A percentile compares a stretch with the other conserved stretches of the same genome.
These are phyloP conservation scores for Mystacornis crossleyi DNA, from an alignment of 2,113 vertebrate species.

Conservation along the genomic window DNA sequence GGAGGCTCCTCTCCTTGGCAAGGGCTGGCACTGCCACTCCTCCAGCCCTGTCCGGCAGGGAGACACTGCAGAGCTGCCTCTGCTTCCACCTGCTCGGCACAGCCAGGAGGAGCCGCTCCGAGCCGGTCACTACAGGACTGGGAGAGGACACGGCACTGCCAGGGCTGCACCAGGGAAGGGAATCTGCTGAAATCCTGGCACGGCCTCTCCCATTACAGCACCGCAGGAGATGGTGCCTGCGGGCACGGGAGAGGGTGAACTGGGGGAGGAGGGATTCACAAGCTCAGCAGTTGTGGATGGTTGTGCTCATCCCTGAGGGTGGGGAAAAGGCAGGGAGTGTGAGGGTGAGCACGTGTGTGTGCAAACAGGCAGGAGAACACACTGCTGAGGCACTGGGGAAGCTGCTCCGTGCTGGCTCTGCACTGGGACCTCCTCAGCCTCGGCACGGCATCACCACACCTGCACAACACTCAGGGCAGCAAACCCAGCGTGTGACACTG, in stretches of 20 bases:
- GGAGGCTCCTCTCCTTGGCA: background rate
- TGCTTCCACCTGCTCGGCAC: background rate
- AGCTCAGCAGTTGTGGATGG: background rate
- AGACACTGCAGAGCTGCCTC: background rate
- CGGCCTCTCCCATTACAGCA: background rate
- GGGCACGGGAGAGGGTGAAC: background rate
- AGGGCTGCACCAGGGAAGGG: background rate
- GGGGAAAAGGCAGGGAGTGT: background rate
- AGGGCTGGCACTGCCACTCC: background rate
- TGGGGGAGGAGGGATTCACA: background rate
- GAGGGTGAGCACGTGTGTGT: background rate
- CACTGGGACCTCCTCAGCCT: background rate
- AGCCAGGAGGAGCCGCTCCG: background rate
- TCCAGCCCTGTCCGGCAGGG: background rate
- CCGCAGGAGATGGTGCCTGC: background rate
- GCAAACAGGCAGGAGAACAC: background rate
- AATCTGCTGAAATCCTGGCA: background rate
- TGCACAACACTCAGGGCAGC: background rate
- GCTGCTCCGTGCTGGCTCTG: background rate
- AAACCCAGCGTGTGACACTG: rapidly evolving
- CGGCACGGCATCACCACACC: background rate
- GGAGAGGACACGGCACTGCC: background rate
- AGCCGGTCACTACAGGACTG: background rate
- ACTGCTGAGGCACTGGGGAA: background rate
- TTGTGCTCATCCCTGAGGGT: background rate